phyloP scores from a whole-genome alignment of 2,888 invertebrate genomes.

The Ochropacha duplaris region DNA sequence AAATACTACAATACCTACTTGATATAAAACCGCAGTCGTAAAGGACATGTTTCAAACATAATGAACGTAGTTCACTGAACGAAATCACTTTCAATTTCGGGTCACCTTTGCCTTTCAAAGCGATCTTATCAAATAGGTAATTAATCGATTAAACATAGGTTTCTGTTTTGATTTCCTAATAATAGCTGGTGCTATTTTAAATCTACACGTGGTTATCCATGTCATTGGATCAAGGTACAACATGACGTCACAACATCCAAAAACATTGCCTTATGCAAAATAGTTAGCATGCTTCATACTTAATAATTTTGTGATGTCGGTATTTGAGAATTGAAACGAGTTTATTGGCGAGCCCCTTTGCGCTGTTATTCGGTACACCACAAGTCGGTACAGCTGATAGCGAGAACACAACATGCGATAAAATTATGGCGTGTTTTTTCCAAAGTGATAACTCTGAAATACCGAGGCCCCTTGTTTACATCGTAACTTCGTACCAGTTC shows the following conservation, averaged over 20 bases:
- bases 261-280: conserved; percentile 11
- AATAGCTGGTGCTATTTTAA: not conserved
- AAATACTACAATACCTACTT: conserved; percentile 2
- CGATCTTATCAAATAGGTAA: conserved; percentile 6
- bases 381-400: conserved; percentile 59
- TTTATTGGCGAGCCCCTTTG: conserved; percentile 32
- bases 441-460: conserved; percentile 69
- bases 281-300: too few species aligned
- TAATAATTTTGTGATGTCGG: too few species aligned
- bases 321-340: too few species aligned
- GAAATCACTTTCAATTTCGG: conserved; percentile 52
- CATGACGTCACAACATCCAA: conserved; percentile 2
- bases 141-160: not conserved
- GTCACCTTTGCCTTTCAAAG: conserved; percentile 13
- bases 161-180: not conserved
- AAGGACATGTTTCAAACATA: conserved; percentile 44
- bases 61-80: conserved; percentile 49
- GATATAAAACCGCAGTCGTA: conserved; percentile 25
- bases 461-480: conserved; percentile 45
- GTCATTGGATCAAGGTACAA: conserved; percentile 4
- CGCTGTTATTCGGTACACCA: conserved; percentile 16
- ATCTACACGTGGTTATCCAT: conserved; percentile 1
- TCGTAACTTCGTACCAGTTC: conserved; percentile 18
- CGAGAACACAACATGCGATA: conserved; percentile 63
- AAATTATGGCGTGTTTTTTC: conserved; percentile 71